phyloP scores from a whole-genome alignment of 2,888 invertebrate genomes.

The Mythimna ferrago region DNA sequence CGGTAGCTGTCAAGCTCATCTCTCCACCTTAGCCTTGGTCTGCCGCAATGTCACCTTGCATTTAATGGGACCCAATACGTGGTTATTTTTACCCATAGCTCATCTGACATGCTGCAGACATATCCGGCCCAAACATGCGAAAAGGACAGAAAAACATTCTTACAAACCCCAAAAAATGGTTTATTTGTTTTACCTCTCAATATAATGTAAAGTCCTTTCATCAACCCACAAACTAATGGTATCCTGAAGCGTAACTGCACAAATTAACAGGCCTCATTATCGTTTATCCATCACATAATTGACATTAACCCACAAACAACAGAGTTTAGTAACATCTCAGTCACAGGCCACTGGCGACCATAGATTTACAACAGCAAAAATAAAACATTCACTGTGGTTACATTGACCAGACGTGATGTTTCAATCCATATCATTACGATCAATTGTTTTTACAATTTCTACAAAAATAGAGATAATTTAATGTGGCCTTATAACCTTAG shows the following conservation, averaged over 20 bases:
- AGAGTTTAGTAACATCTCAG: slow-evolving; percentile 32
- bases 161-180: no score
- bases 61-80: no score
- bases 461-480: slow-evolving; percentile 22
- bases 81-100: no score
- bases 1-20: no score
- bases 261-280: not conserved
- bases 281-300: slow-evolving; percentile 39
- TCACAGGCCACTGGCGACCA: slow-evolving; percentile 48
- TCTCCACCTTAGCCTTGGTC: no score
- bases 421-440: slow-evolving; percentile 38
- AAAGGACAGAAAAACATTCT: no score
- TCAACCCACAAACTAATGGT: not conserved
- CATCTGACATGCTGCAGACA: no score
- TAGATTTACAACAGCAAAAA: slow-evolving; percentile 38
- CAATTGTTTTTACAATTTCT: slow-evolving; percentile 19
- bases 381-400: slow-evolving; percentile 29
- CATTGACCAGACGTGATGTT: slow-evolving; percentile 39
- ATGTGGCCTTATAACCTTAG: not conserved
- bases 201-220: no score
- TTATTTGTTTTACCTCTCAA: no score
- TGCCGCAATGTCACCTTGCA: no score
- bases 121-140: no score
- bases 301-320: slow-evolving; percentile 46
- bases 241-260: not conserved